phyloP scores from a whole-genome alignment of 2,113 vertebrate genomes.

The Xenopus laevis region DNA sequence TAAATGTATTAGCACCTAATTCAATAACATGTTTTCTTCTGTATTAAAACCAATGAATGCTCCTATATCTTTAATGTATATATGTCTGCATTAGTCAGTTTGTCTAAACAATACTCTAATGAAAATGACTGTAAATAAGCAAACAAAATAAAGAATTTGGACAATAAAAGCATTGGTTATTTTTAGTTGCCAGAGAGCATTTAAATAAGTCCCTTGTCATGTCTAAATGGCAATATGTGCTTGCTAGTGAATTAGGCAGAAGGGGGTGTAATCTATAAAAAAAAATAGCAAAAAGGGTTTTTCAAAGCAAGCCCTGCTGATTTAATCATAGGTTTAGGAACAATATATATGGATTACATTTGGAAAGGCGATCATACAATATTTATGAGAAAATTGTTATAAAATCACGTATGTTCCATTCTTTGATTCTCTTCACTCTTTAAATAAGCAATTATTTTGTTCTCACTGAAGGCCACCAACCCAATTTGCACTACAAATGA shows the following conservation, averaged over 20 bases:
- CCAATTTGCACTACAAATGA: not conserved
- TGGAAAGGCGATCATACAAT: not conserved
- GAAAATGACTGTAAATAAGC: no score
- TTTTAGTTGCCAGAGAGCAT: no score
- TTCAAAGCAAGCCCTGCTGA: not conserved
- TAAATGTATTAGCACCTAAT: no score
- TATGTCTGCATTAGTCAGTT: no score
- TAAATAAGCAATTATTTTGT: not conserved
- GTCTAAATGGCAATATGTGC: not conserved
- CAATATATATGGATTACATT: conserved; percentile 1
- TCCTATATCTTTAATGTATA: no score
- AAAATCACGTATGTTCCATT: not conserved
- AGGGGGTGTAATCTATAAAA: rapidly evolving
- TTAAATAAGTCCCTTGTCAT: no score
- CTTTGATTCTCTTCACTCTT: not conserved
- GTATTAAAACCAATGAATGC: no score
- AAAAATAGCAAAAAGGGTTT: not conserved
- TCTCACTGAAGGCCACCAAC: not conserved
- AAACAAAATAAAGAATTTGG: no score
- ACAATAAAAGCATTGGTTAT: no score
- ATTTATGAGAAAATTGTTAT: conserved; percentile 3
- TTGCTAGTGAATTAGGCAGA: not conserved
- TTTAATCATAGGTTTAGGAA: conserved; percentile 39
- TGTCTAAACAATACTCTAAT: no score
- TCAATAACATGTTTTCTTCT: no score